phyloP scores from a whole-genome alignment of 2,888 invertebrate genomes.

The Unio delphinus region DNA sequence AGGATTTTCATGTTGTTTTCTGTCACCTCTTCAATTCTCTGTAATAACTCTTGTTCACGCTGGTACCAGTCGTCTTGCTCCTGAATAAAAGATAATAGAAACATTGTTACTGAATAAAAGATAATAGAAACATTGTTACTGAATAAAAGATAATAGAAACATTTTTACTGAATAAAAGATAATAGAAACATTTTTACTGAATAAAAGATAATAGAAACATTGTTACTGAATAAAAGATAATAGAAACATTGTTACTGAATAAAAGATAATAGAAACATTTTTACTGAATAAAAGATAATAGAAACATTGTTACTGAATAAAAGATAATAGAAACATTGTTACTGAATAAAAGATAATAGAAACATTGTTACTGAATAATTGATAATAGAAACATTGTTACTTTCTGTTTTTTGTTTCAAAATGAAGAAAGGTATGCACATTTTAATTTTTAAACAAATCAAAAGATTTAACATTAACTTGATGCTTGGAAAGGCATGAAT shows the following conservation, averaged over 20 bases:
- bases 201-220: slow-evolving; percentile 2
- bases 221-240: too few relatives aligned
- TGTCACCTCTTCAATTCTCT: slow-evolving; percentile 62
- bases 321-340: background rate
- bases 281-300: background rate
- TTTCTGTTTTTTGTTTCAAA: background rate
- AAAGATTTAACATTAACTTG: too few relatives aligned
- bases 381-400: background rate
- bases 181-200: background rate
- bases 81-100: slow-evolving; percentile 27
- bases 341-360: background rate
- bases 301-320: slow-evolving; percentile 3
- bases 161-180: too few relatives aligned
- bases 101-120: too few relatives aligned
- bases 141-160: slow-evolving; percentile 4
- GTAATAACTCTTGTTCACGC: slow-evolving; percentile 59
- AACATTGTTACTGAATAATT: slow-evolving; percentile 4
- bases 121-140: background rate
- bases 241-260: slow-evolving; percentile 1
- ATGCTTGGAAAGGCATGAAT: too few relatives aligned
- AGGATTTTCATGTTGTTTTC: slow-evolving; percentile 58
- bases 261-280: background rate
- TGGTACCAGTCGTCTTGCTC: slow-evolving; percentile 61
- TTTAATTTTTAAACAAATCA: background rate
- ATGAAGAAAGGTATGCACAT: background rate